Percentiles rank a stretch among this genome's conserved stretches.
phyloP scores from a whole-genome alignment of 53 echinoderm and acorn worm genomes.

The Echinometra lucunter region DNA sequence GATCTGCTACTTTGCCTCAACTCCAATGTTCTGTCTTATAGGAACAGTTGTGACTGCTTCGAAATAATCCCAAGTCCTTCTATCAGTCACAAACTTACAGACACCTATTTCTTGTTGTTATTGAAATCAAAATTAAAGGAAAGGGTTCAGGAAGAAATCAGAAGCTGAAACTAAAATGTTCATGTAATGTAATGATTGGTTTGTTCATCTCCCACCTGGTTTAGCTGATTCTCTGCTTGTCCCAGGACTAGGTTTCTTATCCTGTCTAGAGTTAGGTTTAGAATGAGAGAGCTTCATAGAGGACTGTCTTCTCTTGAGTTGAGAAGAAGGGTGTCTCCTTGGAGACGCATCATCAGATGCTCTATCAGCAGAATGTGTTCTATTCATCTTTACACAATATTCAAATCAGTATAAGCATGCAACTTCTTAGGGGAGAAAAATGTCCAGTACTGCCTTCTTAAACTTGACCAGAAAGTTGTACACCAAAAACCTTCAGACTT shows the following conservation, averaged over 20 bases:
- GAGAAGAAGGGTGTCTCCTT: neutral
- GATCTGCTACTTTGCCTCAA: too few relatives aligned
- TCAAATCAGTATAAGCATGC: too few relatives aligned
- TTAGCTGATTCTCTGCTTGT: constrained; percentile 12
- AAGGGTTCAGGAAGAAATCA: neutral
- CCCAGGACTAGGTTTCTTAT: constrained; percentile 40
- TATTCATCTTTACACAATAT: neutral
- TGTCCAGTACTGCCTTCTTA: neutral
- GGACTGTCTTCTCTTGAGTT: neutral
- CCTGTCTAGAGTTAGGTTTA: constrained; percentile 47
- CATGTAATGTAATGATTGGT: neutral
- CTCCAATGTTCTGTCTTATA: too few relatives aligned
- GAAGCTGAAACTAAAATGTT: neutral
- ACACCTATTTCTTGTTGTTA: too few relatives aligned
- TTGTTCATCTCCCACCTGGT: constrained; percentile 16
- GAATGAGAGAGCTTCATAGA: constrained; percentile 1
- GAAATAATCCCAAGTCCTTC: too few relatives aligned
- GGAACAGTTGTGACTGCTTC: too few relatives aligned
- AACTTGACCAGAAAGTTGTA: neutral
- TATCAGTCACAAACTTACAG: too few relatives aligned
- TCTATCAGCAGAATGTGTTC: constrained; percentile 1
- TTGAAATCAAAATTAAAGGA: too few relatives aligned
- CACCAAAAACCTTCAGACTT: too few relatives aligned
- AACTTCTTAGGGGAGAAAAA: too few relatives aligned
- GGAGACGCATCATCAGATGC: neutral